Evolutionary conservation across 1,140 invertebrate species (phyloP), one percentile per base, ranked within the genome.

Genomic region (Bacillus rossius): DNA sequence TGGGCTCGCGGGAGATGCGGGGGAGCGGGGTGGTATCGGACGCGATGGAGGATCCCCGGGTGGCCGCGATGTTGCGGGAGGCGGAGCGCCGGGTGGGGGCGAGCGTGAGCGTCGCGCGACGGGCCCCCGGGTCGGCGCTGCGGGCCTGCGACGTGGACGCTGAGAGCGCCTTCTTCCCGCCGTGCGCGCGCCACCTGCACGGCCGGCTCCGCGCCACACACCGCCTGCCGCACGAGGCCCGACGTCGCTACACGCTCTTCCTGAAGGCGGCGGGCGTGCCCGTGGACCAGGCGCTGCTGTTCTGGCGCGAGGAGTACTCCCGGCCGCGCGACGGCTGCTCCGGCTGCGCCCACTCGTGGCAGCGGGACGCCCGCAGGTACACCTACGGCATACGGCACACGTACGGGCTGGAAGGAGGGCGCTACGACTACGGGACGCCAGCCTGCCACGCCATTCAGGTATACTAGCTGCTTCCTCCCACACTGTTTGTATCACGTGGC

Each of bases 111-210:
- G 29, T 26, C 13, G 34, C 17, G 16, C 25, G 13, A 4, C 2
- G 17, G 20, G 20, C 34, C 19, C 17, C 4, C 16, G 50, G 19
- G 16, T 20, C 8, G 4, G 14, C 17, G 19, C 14, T 59, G 22
- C 40, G 8, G 47, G 37, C 17, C 8, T 20, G 14, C 20, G 75
- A 82, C 57, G 77, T 84, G 52, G 74, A 83, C 59, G 20, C 69
- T 54, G 68, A 82, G 64, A 76, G 76, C 7, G 73, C 71, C 59
- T 73, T 76, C 25, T 91, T 90, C 74, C 89, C 89, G 17, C 80
- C 82, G 1, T 92, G 89, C 69, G 91, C 91, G 88, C 74, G 80
- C 60, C 81, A 86, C 66, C 73, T 91, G 45, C 86, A 90, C 67
- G 66, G 75, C n/a, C 63, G 73, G 45, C 64, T 91, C 37, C 65